These are phyloP conservation scores for Polietes domitor DNA, from an alignment of 2,888 invertebrate genomes.

Conservation along the genomic window DNA sequence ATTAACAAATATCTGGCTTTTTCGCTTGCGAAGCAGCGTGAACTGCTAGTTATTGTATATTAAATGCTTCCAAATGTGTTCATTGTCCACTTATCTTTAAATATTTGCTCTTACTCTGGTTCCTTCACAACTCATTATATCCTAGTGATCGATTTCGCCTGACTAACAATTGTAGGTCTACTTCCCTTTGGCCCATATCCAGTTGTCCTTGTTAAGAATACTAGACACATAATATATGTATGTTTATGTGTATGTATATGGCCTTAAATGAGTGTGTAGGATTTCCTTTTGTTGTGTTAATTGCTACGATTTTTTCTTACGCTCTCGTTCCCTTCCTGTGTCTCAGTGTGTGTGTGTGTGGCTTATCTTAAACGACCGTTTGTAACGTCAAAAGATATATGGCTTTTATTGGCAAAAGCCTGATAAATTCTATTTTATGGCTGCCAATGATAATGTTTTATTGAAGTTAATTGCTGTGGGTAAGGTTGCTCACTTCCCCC, in stretches of 20 bases:
- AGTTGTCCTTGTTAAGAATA: too few species aligned
- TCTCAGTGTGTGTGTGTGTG: not conserved
- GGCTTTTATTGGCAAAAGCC: not conserved
- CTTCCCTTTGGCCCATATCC: too few species aligned
- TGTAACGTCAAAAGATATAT: not conserved
- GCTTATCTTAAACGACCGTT: constrained; percentile 1
- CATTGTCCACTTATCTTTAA: too few species aligned
- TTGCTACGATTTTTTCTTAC: not conserved
- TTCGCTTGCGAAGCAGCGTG: too few species aligned
- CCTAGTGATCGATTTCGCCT: not conserved
- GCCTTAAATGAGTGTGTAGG: not conserved
- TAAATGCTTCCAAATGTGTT: too few species aligned
- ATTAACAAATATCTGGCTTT: too few species aligned
- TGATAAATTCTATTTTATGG: constrained; percentile 40
- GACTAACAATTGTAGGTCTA: too few species aligned
- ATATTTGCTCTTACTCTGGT: not conserved
- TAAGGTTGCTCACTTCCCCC: too few species aligned
- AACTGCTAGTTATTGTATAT: too few species aligned
- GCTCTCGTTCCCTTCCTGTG: not conserved
- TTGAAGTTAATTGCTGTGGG: constrained; percentile 39
- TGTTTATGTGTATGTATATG: not conserved
- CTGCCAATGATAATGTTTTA: constrained; percentile 36
- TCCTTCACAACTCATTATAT: not conserved
- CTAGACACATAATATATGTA: not conserved
- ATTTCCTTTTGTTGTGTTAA: constrained; percentile 4